Evolutionary conservation across 2,797 vertebrate genomes (phyloP).

Genomic region (Spheniscus humboldti): DNA sequence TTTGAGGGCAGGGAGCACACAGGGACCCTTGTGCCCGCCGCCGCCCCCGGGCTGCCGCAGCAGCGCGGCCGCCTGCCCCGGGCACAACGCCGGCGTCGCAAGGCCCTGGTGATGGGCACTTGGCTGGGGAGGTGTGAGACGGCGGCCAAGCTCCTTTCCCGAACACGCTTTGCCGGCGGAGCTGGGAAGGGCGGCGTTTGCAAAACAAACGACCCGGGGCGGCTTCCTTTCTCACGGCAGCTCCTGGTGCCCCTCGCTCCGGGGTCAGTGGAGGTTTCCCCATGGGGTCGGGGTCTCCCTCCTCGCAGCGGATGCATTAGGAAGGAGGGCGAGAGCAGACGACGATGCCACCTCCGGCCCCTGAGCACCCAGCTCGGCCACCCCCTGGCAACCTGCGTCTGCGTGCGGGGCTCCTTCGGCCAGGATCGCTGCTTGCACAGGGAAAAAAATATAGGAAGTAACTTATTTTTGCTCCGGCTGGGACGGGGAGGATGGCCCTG

Average conservation of each 20-base stretch:
- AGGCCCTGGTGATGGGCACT: background rate
- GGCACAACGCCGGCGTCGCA: accelerated
- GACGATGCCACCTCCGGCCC: background rate
- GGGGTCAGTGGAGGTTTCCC: background rate
- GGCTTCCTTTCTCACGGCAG: background rate
- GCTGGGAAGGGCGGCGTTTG: background rate
- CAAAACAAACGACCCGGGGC: background rate
- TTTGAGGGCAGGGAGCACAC: background rate
- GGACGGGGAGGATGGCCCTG: background rate
- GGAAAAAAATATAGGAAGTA: accelerated
- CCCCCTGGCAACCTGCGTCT: accelerated
- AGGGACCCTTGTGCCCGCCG: background rate
- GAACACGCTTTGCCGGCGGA: accelerated
- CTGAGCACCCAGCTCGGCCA: accelerated
- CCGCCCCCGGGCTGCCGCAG: background rate
- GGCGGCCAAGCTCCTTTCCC: background rate
- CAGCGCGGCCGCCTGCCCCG: background rate
- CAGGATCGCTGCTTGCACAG: background rate
- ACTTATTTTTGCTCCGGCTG: background rate
- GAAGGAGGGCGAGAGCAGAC: accelerated
- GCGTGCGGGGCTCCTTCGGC: accelerated
- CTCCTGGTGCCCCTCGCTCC: background rate
- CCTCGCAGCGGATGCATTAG: accelerated
- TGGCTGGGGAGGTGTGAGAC: accelerated
- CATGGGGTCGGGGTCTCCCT: accelerated